Percentiles rank a stretch among this genome's conserved stretches.
phyloP scores from a whole-genome alignment of 2,888 invertebrate genomes.

The Amphipoea lucens region DNA sequence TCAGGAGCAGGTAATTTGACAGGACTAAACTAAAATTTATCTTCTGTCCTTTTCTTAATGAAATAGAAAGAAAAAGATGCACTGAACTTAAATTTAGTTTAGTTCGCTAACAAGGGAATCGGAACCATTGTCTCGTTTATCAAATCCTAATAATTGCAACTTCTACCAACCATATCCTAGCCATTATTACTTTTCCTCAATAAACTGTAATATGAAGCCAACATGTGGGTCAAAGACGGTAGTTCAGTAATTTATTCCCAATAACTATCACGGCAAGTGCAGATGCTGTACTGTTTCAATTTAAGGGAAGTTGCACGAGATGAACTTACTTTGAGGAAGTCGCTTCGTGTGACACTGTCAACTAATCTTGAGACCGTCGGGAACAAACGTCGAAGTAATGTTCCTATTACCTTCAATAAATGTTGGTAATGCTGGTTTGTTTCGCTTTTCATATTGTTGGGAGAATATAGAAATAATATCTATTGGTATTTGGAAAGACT shows the following conservation, averaged over 20 bases:
- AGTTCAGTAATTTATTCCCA: constrained; percentile 80
- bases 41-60: too few relatives aligned
- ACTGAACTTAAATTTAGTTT: too few relatives aligned
- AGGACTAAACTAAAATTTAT: too few relatives aligned
- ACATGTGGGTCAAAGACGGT: constrained; percentile 57
- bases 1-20: too few relatives aligned
- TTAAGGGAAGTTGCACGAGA: constrained; percentile 86
- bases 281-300: constrained; percentile 89
- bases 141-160: constrained; percentile 5
- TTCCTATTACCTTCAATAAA: constrained; percentile 58
- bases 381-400: constrained; percentile 75
- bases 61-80: too few relatives aligned
- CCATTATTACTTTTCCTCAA: constrained; percentile 46
- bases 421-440: constrained; percentile 26
- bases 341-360: constrained; percentile 87
- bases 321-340: constrained; percentile 88
- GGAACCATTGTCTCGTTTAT: neutral
- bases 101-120: too few relatives aligned
- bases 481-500: neutral
- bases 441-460: constrained; percentile 4
- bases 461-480: neutral
- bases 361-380: constrained; percentile 85
- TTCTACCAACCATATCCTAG: neutral
- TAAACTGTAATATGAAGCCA: constrained; percentile 43
- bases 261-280: constrained; percentile 85